phyloP scores from a whole-genome alignment of 2,797 vertebrate species.

The Artibeus jamaicensis region DNA sequence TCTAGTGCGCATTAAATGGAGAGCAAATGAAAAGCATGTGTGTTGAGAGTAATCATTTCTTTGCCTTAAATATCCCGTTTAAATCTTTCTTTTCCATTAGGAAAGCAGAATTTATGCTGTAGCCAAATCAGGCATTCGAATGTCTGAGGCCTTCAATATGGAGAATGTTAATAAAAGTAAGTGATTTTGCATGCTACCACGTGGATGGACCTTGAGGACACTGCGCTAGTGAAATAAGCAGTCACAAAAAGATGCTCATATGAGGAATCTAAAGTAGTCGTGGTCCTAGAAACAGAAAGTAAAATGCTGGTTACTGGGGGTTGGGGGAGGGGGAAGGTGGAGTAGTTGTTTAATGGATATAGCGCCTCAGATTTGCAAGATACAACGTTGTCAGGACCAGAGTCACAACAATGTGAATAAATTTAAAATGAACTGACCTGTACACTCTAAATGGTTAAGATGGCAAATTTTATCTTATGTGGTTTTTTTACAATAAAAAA shows the following conservation, averaged over 20 bases:
- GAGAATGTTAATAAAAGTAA: constrained; percentile 91
- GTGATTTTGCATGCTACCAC: constrained; percentile 47
- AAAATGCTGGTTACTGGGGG: not conserved
- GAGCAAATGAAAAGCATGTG: constrained; percentile 47
- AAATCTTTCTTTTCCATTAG: constrained; percentile 82
- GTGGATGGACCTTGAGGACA: not conserved
- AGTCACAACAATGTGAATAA: not conserved
- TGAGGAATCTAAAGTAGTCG: not conserved
- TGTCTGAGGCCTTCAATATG: constrained; percentile 91
- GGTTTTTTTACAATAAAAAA: constrained; percentile 35
- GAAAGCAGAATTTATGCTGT: constrained; percentile 98
- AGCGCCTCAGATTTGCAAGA: constrained; percentile 13
- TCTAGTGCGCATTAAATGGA: constrained; percentile 40
- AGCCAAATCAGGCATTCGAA: constrained; percentile 95
- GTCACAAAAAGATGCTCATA: not conserved
- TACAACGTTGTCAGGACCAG: not conserved
- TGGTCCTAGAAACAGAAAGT: not conserved
- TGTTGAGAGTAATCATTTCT: constrained; percentile 31
- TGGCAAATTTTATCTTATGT: not conserved
- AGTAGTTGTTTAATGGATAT: not conserved
- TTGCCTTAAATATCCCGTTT: constrained; percentile 55
- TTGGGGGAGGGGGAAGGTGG: fast-evolving
- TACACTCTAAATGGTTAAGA: not conserved
- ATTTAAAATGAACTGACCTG: not conserved
- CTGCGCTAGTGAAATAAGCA: not conserved